These are phyloP conservation scores for Stegophylla sp. DNA, from an alignment of 2,888 invertebrate genomes.

Conservation along the genomic window DNA sequence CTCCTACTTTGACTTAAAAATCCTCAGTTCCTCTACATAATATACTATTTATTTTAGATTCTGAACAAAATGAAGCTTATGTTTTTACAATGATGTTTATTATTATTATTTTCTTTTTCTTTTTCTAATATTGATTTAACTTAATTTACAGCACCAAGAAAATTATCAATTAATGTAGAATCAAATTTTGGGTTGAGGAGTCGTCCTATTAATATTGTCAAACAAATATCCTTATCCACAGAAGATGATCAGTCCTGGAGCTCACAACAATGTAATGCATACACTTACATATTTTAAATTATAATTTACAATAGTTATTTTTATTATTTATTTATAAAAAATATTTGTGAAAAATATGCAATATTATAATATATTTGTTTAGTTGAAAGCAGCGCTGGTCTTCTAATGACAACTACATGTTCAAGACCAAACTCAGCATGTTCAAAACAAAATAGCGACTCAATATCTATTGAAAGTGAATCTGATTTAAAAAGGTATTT, in stretches of 20 bases:
- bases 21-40: too few species aligned
- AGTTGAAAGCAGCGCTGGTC: constrained; percentile 67
- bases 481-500: constrained; percentile 57
- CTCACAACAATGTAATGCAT: constrained; percentile 50
- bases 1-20: too few species aligned
- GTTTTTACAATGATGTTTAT: too few species aligned
- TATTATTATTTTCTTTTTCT: too few species aligned
- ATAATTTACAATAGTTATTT: too few species aligned
- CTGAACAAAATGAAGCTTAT: too few species aligned
- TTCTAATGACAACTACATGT: constrained; percentile 68
- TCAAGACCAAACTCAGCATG: constrained; percentile 48
- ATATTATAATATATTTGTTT: not conserved
- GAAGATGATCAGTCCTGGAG: constrained; percentile 57
- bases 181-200: constrained; percentile 48
- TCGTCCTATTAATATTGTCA: constrained; percentile 54
- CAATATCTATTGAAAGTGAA: constrained; percentile 58
- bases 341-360: too few species aligned
- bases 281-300: too few species aligned
- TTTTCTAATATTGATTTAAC: too few species aligned
- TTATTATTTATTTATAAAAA: too few species aligned
- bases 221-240: constrained; percentile 49
- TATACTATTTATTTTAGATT: too few species aligned
- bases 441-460: constrained; percentile 59
- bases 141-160: constrained; percentile 51
- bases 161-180: constrained; percentile 53